Conservation (phyloP, 2,113 vertebrate genomes). For the Carassius auratus region DNA sequence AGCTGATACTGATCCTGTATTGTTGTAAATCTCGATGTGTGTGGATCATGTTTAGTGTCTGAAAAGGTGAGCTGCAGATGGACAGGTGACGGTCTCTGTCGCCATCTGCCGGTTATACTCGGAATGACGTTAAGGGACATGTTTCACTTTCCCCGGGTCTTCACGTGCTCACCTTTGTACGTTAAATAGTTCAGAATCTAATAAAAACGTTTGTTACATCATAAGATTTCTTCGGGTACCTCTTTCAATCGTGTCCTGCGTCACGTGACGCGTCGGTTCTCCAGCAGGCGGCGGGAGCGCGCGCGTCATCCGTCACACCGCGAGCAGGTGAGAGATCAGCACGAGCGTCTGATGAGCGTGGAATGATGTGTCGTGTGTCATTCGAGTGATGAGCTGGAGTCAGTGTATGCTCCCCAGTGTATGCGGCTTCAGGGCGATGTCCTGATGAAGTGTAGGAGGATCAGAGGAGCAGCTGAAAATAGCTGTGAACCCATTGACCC, state of each 20-base stretch:
- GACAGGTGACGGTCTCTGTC: background rate
- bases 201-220: background rate
- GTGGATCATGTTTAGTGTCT: too few relatives aligned
- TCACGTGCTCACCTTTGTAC: background rate
- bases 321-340: too few relatives aligned
- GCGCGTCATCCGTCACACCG: too few relatives aligned
- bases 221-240: too few relatives aligned
- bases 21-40: background rate
- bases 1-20: background rate
- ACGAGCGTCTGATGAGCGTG: too few relatives aligned
- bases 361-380: too few relatives aligned
- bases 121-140: background rate
- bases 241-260: too few relatives aligned
- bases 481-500: constrained; percentile 63
- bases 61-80: too few relatives aligned
- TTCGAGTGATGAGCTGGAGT: too few relatives aligned
- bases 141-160: background rate
- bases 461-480: constrained; percentile 63
- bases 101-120: background rate
- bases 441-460: constrained; percentile 67
- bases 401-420: too few relatives aligned
- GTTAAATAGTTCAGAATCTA: background rate
- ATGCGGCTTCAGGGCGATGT: constrained; percentile 43
- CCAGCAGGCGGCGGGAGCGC: background rate
- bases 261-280: background rate